Evolutionary conservation across 2,113 vertebrate genomes (phyloP).

Genomic region (Zosterops hypoxanthus): DNA sequence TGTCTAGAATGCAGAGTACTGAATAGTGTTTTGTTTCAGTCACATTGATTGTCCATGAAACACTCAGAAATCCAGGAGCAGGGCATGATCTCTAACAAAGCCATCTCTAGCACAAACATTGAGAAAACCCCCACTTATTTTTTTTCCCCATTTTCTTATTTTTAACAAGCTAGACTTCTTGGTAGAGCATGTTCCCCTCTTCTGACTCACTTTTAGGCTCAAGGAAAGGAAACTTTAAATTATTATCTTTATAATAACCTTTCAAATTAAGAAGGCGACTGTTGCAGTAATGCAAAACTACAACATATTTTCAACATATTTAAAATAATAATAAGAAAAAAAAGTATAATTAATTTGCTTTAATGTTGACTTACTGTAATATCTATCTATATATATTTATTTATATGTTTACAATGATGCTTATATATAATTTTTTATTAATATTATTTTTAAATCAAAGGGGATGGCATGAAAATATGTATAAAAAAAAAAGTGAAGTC

Average conservation of each 20-base stretch:
- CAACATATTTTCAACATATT: not conserved
- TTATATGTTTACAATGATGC: not conserved
- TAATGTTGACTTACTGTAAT: not conserved
- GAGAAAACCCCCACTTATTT: accelerated
- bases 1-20: not conserved
- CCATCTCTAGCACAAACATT: not conserved
- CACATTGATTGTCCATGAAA: not conserved
- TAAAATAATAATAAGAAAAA: not conserved
- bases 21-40: not conserved
- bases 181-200: not conserved
- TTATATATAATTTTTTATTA: not conserved
- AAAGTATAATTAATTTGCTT: not conserved
- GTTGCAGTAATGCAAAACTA: not conserved
- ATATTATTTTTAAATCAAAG: not conserved
- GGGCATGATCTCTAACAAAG: not conserved
- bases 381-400: not conserved
- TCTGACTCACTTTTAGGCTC: not conserved
- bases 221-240: not conserved
- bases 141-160: not conserved
- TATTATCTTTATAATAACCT: not conserved
- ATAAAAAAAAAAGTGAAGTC: not conserved
- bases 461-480: not conserved
- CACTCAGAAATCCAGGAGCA: not conserved
- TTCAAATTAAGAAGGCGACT: not conserved
- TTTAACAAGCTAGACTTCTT: not conserved